Evolutionary conservation across 1,140 invertebrate species (phyloP).

Genomic region (Drosophila nasuta): DNA sequence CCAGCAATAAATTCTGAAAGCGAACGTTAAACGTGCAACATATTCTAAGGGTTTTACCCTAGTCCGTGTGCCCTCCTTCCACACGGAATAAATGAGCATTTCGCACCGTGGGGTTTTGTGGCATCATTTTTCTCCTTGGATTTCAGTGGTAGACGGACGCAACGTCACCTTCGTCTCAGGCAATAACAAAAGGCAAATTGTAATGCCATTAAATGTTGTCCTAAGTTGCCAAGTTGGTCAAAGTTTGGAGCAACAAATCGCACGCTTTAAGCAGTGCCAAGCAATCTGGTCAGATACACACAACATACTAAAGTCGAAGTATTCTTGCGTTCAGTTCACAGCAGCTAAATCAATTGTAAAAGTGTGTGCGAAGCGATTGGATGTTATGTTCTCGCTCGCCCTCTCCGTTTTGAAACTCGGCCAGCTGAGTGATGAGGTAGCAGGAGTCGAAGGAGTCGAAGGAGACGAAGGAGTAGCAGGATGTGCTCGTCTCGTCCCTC

Average conservation of each 20-base stretch:
- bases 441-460: background rate
- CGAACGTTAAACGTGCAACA: constrained; percentile 77
- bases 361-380: constrained; percentile 73
- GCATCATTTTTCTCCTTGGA: constrained; percentile 69
- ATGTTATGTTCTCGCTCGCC: constrained; percentile 52
- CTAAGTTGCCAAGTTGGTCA: constrained; percentile 51
- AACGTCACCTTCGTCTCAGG: constrained; percentile 22
- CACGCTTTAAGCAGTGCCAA: constrained; percentile 33
- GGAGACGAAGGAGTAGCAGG: background rate
- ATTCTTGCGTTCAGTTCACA: constrained; percentile 4
- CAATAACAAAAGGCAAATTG: constrained; percentile 79
- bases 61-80: constrained; percentile 15
- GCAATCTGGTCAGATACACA: background rate
- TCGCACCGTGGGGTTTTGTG: constrained; percentile 65
- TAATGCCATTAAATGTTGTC: constrained; percentile 67
- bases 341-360: constrained; percentile 78
- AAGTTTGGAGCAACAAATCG: constrained; percentile 59
- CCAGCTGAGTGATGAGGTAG: constrained; percentile 66
- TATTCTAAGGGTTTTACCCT: constrained; percentile 54
- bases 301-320: background rate
- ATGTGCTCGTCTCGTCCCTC: constrained; percentile 45
- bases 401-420: background rate
- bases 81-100: constrained; percentile 76
- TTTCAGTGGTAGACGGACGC: background rate
- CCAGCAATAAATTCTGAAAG: constrained; percentile 74